phyloP scores from a whole-genome alignment of 1,140 invertebrate species.

The Periplaneta americana region DNA sequence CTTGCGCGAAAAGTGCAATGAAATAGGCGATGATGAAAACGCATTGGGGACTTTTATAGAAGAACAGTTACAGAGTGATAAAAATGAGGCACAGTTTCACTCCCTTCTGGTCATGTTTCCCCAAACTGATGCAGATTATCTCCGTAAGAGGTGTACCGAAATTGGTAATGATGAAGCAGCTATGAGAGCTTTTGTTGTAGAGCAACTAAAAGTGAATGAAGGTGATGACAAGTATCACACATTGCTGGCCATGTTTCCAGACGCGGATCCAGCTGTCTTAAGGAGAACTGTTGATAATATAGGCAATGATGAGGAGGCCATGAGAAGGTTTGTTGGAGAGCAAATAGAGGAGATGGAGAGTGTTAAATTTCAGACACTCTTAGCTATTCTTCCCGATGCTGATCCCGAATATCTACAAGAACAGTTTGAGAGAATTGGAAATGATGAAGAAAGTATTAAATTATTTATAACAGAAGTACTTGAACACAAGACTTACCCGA shows the following conservation, averaged over 20 bases:
- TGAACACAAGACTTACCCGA: constrained; percentile 45
- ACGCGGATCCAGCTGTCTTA: not conserved
- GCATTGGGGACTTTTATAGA: not conserved
- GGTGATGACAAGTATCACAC: not conserved
- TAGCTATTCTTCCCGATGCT: constrained; percentile 37
- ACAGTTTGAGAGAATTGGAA: constrained; percentile 25
- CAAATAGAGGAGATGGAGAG: not conserved
- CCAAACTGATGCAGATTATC: not conserved
- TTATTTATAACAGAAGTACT: constrained; percentile 34
- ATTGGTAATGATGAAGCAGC: not conserved
- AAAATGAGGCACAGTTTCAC: not conserved
- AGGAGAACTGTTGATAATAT: not conserved
- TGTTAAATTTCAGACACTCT: not conserved
- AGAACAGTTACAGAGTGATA: not conserved
- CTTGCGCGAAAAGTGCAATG: not conserved
- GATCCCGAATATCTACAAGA: constrained; percentile 48
- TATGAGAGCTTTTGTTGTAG: not conserved
- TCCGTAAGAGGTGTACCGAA: not conserved
- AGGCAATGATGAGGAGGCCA: not conserved
- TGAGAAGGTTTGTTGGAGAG: not conserved
- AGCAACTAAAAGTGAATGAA: not conserved
- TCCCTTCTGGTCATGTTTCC: not conserved
- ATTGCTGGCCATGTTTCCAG: not conserved
- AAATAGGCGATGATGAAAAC: not conserved
- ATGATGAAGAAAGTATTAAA: constrained; percentile 26